Conservation (phyloP, 37 sponge, comb jelly and placozoan species). For the Diacarnus erythraeanus region DNA sequence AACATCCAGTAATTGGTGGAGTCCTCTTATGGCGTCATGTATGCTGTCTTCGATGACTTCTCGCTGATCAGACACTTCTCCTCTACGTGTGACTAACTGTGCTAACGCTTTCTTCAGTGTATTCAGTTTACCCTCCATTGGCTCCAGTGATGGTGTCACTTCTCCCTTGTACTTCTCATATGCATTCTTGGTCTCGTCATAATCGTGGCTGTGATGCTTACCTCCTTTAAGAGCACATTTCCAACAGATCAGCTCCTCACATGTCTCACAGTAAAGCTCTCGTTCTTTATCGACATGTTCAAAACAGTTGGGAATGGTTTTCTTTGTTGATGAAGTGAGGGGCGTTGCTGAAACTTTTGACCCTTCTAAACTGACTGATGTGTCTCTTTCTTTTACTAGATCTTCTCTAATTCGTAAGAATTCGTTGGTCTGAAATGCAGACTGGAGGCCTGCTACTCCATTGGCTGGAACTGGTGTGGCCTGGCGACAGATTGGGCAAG, state of each 20-base stretch:
- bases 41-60: neutral
- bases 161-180: constrained; percentile 29
- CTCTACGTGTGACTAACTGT: neutral
- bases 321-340: neutral
- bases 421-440: constrained; percentile 11
- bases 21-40: neutral
- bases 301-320: constrained; percentile 9
- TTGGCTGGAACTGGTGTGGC: constrained; percentile 2
- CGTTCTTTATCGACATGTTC: constrained; percentile 15
- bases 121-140: constrained; percentile 19
- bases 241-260: constrained; percentile 38
- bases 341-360: neutral
- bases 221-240: constrained; percentile 19
- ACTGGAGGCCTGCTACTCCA: constrained; percentile 8
- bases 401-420: constrained; percentile 15
- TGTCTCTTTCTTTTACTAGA: neutral
- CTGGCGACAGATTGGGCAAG: constrained; percentile 19
- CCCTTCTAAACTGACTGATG: neutral
- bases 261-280: constrained; percentile 44
- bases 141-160: constrained; percentile 17
- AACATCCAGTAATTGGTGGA: constrained; percentile 15
- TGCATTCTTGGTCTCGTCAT: constrained; percentile 7
- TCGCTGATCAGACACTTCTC: neutral
- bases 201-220: constrained; percentile 30
- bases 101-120: constrained; percentile 13